These are phyloP conservation scores for Pantelozetes paolii DNA, from an alignment of 2,888 invertebrate species.

Conservation along the genomic window DNA sequence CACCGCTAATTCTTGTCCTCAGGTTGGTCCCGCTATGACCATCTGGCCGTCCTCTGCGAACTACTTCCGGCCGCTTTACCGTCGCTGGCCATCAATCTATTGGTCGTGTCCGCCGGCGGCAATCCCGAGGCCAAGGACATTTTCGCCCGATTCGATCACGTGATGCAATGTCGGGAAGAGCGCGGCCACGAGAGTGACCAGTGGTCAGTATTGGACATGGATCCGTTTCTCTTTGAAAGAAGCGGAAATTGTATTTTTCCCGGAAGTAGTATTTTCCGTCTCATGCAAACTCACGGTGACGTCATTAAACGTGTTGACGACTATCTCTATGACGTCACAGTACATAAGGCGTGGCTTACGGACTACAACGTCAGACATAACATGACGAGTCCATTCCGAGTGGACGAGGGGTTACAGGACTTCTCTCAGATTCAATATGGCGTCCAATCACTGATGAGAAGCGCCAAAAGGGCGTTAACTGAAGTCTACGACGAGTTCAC, in stretches of 20 bases:
- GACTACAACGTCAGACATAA: conserved; percentile 48
- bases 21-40: conserved; percentile 52
- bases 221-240: conserved; percentile 63
- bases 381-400: conserved; percentile 48
- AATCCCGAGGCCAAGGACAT: not conserved
- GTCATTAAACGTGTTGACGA: conserved; percentile 47
- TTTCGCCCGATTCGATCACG: not conserved
- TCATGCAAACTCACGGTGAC: conserved; percentile 47
- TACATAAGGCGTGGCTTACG: conserved; percentile 49
- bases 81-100: not conserved
- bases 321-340: conserved; percentile 48
- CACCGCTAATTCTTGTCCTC: conserved; percentile 45
- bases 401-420: conserved; percentile 50
- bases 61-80: conserved; percentile 49
- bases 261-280: conserved; percentile 58
- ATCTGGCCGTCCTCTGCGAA: conserved; percentile 51
- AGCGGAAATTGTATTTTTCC: conserved; percentile 63
- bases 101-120: too few species aligned
- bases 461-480: conserved; percentile 59
- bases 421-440: conserved; percentile 46
- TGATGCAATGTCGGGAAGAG: not conserved
- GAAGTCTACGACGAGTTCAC: conserved; percentile 56
- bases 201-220: conserved; percentile 55
- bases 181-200: not conserved
- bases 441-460: conserved; percentile 45